These are phyloP conservation scores for Platalea minor DNA, from an alignment of 2,797 vertebrate species.

Conservation along the genomic window DNA sequence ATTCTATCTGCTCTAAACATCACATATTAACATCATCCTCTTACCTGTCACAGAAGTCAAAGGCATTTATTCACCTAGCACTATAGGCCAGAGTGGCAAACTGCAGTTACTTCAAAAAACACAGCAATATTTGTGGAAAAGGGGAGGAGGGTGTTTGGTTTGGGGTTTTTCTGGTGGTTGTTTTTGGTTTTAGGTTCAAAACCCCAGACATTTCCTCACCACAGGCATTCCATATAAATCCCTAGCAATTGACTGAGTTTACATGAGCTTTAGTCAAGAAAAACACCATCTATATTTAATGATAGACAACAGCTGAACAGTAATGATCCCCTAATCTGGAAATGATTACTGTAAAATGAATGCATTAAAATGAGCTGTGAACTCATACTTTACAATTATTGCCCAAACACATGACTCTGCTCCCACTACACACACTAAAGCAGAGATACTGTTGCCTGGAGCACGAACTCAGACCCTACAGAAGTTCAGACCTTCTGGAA, in stretches of 20 bases:
- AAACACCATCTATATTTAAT: not conserved
- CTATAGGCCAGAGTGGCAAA: not conserved
- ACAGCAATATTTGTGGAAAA: not conserved
- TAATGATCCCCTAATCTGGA: not conserved
- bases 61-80: not conserved
- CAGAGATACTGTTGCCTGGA: too few species aligned
- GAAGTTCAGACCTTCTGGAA: not conserved
- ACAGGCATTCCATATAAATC: not conserved
- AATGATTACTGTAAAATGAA: not conserved
- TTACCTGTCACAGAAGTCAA: not conserved
- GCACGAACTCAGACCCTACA: not conserved
- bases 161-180: not conserved
- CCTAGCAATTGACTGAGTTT: not conserved
- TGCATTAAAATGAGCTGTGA: not conserved
- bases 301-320: not conserved
- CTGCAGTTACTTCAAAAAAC: not conserved
- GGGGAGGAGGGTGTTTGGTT: fast-evolving
- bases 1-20: not conserved
- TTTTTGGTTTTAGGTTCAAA: not conserved
- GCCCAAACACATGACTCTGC: not conserved
- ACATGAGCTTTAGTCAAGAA: not conserved
- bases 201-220: not conserved
- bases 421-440: not conserved
- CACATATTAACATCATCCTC: not conserved
- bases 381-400: not conserved